These are phyloP conservation scores for Crepidodera aurea DNA, from an alignment of 2,888 invertebrate genomes.

Conservation along the genomic window DNA sequence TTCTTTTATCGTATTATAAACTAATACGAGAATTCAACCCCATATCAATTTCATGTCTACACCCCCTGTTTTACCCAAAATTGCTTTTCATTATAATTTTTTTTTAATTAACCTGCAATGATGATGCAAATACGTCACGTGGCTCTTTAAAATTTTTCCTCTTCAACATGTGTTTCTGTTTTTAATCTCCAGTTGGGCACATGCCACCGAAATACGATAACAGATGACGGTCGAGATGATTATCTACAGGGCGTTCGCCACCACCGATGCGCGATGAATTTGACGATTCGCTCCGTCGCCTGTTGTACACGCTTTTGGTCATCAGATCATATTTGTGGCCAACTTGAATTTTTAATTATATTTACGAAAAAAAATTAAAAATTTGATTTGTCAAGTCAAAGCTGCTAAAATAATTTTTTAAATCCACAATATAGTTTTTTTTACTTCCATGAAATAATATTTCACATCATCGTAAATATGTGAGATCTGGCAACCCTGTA, in stretches of 20 bases:
- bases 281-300: constrained; percentile 7
- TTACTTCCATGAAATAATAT: no score
- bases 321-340: no score
- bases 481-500: no score
- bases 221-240: constrained; percentile 44
- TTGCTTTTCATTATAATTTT: constrained; percentile 36
- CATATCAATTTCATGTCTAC: not conserved
- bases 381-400: no score
- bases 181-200: constrained; percentile 34
- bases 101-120: constrained; percentile 45
- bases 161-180: constrained; percentile 39
- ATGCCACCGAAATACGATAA: constrained; percentile 36
- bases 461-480: no score
- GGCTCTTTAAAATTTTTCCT: constrained; percentile 24
- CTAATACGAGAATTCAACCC: no score
- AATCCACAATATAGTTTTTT: no score
- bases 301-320: no score
- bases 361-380: no score
- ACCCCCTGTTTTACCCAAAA: constrained; percentile 6
- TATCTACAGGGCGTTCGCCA: constrained; percentile 37
- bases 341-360: no score
- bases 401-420: no score
- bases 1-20: no score
- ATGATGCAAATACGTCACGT: constrained; percentile 36
- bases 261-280: not conserved